These are phyloP conservation scores for Drosophila nr. medialis DNA, from an alignment of 2,888 invertebrate genomes.

Conservation along the genomic window DNA sequence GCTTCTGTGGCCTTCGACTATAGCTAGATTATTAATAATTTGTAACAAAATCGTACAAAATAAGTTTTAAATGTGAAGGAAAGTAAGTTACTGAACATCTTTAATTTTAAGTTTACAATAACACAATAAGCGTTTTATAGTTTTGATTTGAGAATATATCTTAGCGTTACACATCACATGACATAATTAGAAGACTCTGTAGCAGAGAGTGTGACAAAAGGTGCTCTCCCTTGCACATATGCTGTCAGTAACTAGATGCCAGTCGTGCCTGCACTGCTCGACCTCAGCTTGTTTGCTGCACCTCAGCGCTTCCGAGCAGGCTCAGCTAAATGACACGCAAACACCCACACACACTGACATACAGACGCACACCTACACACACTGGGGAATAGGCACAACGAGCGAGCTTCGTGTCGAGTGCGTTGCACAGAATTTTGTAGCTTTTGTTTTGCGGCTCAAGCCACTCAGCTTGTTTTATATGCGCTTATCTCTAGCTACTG, in stretches of 20 bases:
- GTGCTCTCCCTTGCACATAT: slow-evolving; percentile 23
- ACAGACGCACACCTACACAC: slow-evolving; percentile 8
- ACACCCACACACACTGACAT: slow-evolving; percentile 22
- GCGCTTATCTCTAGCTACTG: slow-evolving; percentile 74
- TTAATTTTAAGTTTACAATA: background rate
- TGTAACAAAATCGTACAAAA: background rate
- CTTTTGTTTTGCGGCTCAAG: slow-evolving; percentile 75
- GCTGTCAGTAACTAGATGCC: slow-evolving; percentile 30
- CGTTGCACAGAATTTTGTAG: slow-evolving; percentile 80
- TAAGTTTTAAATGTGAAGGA: background rate
- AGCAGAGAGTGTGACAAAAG: slow-evolving; percentile 19
- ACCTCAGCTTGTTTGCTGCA: slow-evolving; percentile 55
- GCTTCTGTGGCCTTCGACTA: background rate
- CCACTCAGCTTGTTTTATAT: slow-evolving; percentile 75
- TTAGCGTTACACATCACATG: background rate
- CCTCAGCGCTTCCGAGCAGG: slow-evolving; percentile 61
- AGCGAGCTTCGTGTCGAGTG: slow-evolving; percentile 71
- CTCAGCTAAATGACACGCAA: slow-evolving; percentile 71
- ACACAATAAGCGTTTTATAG: no score
- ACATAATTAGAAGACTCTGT: background rate
- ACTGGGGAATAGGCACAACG: slow-evolving; percentile 20
- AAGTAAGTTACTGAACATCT: background rate
- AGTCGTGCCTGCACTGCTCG: slow-evolving; percentile 26
- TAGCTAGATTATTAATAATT: background rate
- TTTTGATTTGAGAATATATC: no score